These are phyloP conservation scores for Yoshiicerus persimilis DNA, from an alignment of 1,140 invertebrate species.

Conservation along the genomic window DNA sequence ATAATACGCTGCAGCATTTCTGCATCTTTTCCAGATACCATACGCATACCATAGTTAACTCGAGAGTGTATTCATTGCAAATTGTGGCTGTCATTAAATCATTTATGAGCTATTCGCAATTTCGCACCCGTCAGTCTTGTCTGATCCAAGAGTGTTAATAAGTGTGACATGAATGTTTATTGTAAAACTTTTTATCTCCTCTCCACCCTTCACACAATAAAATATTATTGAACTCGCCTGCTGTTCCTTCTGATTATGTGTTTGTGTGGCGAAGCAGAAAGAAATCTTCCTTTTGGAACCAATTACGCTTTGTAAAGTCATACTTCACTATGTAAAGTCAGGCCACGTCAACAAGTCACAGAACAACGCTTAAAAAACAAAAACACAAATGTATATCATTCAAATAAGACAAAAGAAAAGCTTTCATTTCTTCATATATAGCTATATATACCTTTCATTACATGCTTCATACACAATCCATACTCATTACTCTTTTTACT, in stretches of 20 bases:
- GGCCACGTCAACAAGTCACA: background rate
- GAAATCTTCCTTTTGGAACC: background rate
- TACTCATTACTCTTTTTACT: too few relatives aligned
- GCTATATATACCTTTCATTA: background rate
- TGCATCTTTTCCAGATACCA: too few relatives aligned
- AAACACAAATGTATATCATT: background rate
- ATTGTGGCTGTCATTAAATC: too few relatives aligned
- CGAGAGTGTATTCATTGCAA: too few relatives aligned
- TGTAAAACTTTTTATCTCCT: background rate
- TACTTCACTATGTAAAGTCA: background rate
- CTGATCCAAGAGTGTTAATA: background rate
- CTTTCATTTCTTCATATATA: background rate
- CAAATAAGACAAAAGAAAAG: background rate
- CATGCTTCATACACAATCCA: too few relatives aligned
- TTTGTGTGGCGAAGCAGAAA: background rate
- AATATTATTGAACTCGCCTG: background rate
- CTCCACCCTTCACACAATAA: background rate
- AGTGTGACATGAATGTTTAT: background rate
- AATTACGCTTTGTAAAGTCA: background rate
- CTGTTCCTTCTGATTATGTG: background rate
- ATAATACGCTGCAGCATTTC: too few relatives aligned
- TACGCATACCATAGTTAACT: too few relatives aligned
- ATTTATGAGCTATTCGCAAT: background rate
- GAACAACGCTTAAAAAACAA: background rate
- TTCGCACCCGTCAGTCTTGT: background rate